A percentile compares a stretch with the other conserved stretches of the same genome.
Conservation (phyloP, 2,888 invertebrate species). For the Gibbula magus region DNA sequence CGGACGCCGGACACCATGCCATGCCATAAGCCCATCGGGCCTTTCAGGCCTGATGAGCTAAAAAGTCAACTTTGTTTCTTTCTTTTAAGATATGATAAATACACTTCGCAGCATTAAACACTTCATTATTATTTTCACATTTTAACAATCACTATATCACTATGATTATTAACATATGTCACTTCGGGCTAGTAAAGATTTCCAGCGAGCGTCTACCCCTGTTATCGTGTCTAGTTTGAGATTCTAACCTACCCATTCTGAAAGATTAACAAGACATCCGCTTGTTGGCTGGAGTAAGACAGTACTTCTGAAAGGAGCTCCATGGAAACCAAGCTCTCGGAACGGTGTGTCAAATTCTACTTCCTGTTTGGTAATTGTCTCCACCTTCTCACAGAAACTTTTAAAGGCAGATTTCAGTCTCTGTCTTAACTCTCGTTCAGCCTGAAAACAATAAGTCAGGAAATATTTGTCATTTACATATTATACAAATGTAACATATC, state of each 20-base stretch:
- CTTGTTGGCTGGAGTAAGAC: constrained; percentile 97
- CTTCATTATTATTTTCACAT: no score
- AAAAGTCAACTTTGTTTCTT: no score
- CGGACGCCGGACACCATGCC: no score
- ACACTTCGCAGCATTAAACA: no score
- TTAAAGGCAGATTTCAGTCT: constrained; percentile 98
- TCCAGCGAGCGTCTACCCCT: no score
- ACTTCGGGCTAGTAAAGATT: no score
- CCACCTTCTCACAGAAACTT: constrained; percentile 97
- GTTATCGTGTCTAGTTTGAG: not conserved
- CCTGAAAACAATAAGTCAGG: constrained; percentile 73
- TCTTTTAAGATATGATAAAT: no score
- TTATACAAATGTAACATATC: no score
- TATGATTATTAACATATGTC: no score
- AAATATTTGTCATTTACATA: constrained; percentile 11
- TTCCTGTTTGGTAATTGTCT: constrained; percentile 95
- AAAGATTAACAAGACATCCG: constrained; percentile 96
- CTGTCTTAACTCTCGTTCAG: constrained; percentile 95
- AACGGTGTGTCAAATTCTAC: constrained; percentile 99
- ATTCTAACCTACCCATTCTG: constrained; percentile 87
- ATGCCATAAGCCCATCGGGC: no score
- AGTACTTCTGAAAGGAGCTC: constrained; percentile 96
- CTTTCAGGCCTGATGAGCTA: no score
- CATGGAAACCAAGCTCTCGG: constrained; percentile 97
- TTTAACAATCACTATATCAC: no score